Conservation (phyloP, 2,888 invertebrate species). For the Clostera curtula region DNA sequence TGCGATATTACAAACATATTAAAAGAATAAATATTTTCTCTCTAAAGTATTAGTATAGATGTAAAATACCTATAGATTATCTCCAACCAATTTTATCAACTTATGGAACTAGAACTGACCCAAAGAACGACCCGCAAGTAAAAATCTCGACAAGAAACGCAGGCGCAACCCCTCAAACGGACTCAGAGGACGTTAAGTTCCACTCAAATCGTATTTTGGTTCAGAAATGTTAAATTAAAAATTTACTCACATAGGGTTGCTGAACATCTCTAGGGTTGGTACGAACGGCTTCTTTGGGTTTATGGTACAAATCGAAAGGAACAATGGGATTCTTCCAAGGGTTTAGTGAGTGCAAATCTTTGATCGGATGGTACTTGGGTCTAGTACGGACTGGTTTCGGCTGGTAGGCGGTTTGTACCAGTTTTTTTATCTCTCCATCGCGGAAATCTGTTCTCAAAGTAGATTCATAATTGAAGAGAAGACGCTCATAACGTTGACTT, state of each 20-base stretch:
- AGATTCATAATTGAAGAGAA: conserved; percentile 30
- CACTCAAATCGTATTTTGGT: no score
- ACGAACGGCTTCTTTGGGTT: conserved; percentile 24
- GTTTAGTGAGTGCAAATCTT: conserved; percentile 27
- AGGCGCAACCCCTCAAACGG: no score
- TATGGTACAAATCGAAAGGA: conserved; percentile 23
- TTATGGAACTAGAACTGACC: no score
- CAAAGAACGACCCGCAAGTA: no score
- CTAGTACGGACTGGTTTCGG: conserved; percentile 11
- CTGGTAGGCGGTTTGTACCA: conserved; percentile 18
- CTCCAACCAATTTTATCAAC: no score
- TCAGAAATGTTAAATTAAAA: no score
- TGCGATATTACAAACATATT: no score
- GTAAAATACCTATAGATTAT: no score
- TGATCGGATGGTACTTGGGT: conserved; percentile 18
- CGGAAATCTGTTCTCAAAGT: conserved; percentile 22
- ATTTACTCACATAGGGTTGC: conserved; percentile 16
- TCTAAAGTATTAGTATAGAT: no score
- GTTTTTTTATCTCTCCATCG: conserved; percentile 9
- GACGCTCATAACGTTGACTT: neutral
- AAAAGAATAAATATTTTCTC: no score
- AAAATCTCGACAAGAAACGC: no score
- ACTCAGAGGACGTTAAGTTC: no score
- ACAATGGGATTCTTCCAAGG: conserved; percentile 23
- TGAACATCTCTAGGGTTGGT: conserved; percentile 26